phyloP scores from a whole-genome alignment of 2,888 invertebrate species.

The Euproctis similis region DNA sequence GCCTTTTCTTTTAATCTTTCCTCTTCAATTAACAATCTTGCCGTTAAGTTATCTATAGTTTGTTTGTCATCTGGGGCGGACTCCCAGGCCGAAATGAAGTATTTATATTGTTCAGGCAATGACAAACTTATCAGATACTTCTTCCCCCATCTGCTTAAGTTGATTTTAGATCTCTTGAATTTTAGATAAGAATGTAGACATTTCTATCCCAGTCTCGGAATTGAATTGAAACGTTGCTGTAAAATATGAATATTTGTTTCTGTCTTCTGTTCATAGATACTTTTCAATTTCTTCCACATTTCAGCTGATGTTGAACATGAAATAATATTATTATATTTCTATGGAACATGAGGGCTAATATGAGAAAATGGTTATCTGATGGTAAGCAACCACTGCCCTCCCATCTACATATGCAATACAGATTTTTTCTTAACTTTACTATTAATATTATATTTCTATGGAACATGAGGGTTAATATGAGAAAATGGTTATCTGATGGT shows the following conservation, averaged over 20 bases:
- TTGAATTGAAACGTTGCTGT: slow-evolving; percentile 21
- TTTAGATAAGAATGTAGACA: slow-evolving; percentile 1
- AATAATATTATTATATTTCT: too few species aligned
- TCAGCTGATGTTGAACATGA: slow-evolving; percentile 7
- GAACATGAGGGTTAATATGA: too few species aligned
- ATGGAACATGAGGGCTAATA: too few species aligned
- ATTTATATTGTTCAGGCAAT: neutral
- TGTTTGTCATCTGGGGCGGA: neutral
- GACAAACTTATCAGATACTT: neutral
- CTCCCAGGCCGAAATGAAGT: slow-evolving; percentile 1
- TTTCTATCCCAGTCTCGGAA: slow-evolving; percentile 5
- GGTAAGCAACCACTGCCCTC: too few species aligned
- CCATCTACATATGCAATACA: too few species aligned
- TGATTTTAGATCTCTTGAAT: neutral
- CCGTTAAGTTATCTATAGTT: neutral
- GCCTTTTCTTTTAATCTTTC: neutral
- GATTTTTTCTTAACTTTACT: too few species aligned
- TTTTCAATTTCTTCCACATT: slow-evolving; percentile 19
- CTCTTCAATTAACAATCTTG: neutral
- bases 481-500: too few species aligned
- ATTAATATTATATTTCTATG: too few species aligned
- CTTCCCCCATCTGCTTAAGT: neutral
- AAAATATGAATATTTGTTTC: slow-evolving; percentile 27
- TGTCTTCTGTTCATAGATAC: slow-evolving; percentile 28
- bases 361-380: too few species aligned